Evolutionary conservation across 35 echinoderm and acorn worm genomes (phyloP).

Genomic region (Acanthaster planci): DNA sequence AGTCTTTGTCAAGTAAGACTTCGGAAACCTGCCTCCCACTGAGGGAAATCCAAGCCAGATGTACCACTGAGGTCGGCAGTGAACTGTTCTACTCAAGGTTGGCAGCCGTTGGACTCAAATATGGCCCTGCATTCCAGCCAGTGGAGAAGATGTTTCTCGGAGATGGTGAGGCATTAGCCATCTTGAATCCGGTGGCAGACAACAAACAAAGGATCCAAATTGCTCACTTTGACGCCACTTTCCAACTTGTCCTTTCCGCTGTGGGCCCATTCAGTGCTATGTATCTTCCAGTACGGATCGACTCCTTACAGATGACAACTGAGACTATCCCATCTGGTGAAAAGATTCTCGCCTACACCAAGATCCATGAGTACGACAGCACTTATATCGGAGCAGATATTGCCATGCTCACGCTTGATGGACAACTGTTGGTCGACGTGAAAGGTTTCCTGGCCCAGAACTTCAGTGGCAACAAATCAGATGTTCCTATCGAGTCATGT

Average conservation of each 20-base stretch:
- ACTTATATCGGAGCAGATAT: slow-evolving; percentile 54
- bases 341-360: slow-evolving; percentile 53
- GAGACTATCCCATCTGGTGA: slow-evolving; percentile 51
- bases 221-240: slow-evolving; percentile 76
- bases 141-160: slow-evolving; percentile 62
- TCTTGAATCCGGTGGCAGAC: slow-evolving; percentile 44
- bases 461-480: slow-evolving; percentile 37
- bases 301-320: slow-evolving; percentile 56
- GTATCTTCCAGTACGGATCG: slow-evolving; percentile 63
- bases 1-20: background rate
- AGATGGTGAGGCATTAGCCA: slow-evolving; percentile 58
- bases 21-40: slow-evolving; percentile 32
- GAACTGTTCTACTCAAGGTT: slow-evolving; percentile 66
- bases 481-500: slow-evolving; percentile 69
- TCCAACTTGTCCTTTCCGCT: slow-evolving; percentile 61
- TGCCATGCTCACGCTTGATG: slow-evolving; percentile 43
- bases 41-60: slow-evolving; percentile 39
- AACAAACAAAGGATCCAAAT: slow-evolving; percentile 79
- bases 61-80: slow-evolving; percentile 21
- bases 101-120: slow-evolving; percentile 47
- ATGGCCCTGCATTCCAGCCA: slow-evolving; percentile 77
- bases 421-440: slow-evolving; percentile 59
- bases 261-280: slow-evolving; percentile 54
- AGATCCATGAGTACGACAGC: slow-evolving; percentile 78
- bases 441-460: slow-evolving; percentile 67